Evolutionary conservation across 2,113 vertebrate genomes (phyloP), one percentile per base, ranked within the genome.

Genomic region (Trematocara stigmaticum): DNA sequence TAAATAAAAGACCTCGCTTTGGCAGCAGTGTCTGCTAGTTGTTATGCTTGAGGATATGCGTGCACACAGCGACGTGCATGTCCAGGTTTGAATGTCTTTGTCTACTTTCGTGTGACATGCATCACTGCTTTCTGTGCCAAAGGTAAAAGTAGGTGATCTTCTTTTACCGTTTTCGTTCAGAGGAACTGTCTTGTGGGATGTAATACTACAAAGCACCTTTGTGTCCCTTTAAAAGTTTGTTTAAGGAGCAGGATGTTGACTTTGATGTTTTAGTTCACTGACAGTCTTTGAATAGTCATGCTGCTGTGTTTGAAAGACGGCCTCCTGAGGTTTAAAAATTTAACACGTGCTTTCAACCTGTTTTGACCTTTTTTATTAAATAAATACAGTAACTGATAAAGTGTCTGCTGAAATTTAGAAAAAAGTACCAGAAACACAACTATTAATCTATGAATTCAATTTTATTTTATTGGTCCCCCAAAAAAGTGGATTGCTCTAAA

Each of bases 151-250:
- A 55, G 59, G 1, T 9, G 8, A 59, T 13, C 10, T 13, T n/a
- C 15, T 40, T 12, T 81, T 55, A 84, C 10, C 2, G 40, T 69
- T 92, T 88, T 88, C 79, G 82, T 85, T 84, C 18, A 23, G 71
- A 82, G 53, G 56, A 89, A 71, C 20, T 59, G 64, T 29, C 40
- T 61, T 38, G 6, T 61, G 61, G 40, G 26, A 85, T 57, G 51
- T 59, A 47, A 79, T 69, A 31, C 79, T 81, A 84, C 79, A 90
- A 89, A 91, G 87, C 69, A 20, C 13, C 51, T 76, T 85, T 82
- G 49, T 89, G 78, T 86, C 57, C 59, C 23, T 59, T 15, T n/a
- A 40, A 31, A 59, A 16, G 57, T 83, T 61, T 71, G 66, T 83
- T 61, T 29, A 52, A 71, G 7, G 47, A 40, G 8, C 82, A 10